Evolutionary conservation across 1,140 invertebrate species (phyloP).

Genomic region (Hyposmocoma kahamanoa): DNA sequence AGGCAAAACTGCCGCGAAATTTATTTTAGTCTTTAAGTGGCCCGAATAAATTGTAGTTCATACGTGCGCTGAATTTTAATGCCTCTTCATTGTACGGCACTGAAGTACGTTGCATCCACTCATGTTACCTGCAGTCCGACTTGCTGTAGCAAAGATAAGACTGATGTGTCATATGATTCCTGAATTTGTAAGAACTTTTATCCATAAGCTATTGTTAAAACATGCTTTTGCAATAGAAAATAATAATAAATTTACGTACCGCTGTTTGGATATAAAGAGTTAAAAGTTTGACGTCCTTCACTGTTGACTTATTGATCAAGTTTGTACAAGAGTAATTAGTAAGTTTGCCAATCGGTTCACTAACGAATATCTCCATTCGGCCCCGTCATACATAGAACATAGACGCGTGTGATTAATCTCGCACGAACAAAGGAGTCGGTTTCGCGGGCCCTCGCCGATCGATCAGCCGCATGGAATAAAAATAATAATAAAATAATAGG

Average conservation of each 20-base stretch:
- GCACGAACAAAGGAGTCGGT: conserved; percentile 57
- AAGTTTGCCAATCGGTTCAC: conserved; percentile 32
- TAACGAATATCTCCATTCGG: conserved; percentile 61
- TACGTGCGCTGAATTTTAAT: conserved; percentile 38
- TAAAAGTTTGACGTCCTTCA: neutral
- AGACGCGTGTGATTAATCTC: conserved; percentile 63
- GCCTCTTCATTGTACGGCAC: too few species aligned
- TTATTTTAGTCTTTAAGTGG: conserved; percentile 51
- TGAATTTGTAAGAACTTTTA: too few species aligned
- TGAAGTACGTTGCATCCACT: too few species aligned
- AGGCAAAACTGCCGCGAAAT: conserved; percentile 43
- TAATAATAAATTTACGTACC: too few species aligned
- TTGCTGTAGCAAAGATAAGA: too few species aligned
- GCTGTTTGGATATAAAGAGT: too few species aligned
- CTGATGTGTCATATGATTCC: too few species aligned
- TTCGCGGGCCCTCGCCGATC: conserved; percentile 55
- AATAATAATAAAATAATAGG: conserved; percentile 68
- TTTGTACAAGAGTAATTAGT: neutral
- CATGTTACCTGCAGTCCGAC: too few species aligned
- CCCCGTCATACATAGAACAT: conserved; percentile 49
- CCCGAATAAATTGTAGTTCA: conserved; percentile 48
- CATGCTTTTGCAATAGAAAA: too few species aligned
- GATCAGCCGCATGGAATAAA: conserved; percentile 65
- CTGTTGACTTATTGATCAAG: neutral
- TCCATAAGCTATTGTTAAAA: too few species aligned